Conservation (phyloP, 2,888 invertebrate species). For the Phytoseiulus persimilis region DNA sequence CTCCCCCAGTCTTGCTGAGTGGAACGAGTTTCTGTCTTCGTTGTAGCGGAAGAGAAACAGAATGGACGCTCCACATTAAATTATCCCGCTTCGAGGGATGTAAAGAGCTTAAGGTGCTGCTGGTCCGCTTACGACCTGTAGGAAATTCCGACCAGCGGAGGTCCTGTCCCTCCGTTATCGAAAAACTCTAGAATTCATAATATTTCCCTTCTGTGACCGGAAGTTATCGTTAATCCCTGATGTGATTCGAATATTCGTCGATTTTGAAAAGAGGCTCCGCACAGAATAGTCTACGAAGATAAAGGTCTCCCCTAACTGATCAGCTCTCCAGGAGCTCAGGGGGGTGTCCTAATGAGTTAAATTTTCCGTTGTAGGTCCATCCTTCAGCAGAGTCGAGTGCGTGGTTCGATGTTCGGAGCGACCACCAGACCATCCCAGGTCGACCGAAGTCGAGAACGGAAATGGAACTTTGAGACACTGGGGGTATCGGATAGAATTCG, state of each 20-base stretch:
- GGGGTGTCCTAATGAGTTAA: too few relatives aligned
- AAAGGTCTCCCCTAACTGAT: too few relatives aligned
- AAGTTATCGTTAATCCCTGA: too few relatives aligned
- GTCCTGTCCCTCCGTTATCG: too few relatives aligned
- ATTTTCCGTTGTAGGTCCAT: not conserved
- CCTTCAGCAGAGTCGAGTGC: conserved; percentile 11
- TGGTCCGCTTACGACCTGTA: not conserved
- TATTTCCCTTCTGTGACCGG: too few relatives aligned
- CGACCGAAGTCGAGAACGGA: not conserved
- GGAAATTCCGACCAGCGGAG: not conserved
- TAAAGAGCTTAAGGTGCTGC: not conserved
- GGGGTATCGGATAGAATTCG: conserved; percentile 22
- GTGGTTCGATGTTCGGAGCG: not conserved
- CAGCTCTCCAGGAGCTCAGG: too few relatives aligned
- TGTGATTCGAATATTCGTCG: too few relatives aligned
- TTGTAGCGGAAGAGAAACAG: not conserved
- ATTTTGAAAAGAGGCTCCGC: too few relatives aligned
- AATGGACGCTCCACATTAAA: not conserved
- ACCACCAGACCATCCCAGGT: not conserved
- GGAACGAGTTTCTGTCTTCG: not conserved
- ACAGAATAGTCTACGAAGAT: too few relatives aligned
- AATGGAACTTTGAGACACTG: not conserved
- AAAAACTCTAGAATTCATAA: too few relatives aligned
- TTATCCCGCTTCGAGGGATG: not conserved
- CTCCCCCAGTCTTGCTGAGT: not conserved